Evolutionary conservation across 2,888 invertebrate genomes (phyloP).

Genomic region (Furcula furcula): DNA sequence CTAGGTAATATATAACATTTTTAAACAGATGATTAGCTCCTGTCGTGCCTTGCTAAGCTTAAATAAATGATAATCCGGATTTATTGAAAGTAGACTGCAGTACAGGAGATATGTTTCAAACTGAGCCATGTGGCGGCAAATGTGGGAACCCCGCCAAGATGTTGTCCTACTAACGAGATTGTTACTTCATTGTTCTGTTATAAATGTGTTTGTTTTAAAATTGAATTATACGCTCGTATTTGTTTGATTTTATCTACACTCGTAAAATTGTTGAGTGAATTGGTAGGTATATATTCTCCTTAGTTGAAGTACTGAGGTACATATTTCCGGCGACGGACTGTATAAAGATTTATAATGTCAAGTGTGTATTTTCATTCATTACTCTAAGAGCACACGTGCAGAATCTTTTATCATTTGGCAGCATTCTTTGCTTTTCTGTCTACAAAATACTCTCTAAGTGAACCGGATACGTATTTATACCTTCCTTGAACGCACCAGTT

Average conservation of each 20-base stretch:
- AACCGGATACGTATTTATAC: conserved; percentile 65
- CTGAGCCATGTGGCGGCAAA: conserved; percentile 75
- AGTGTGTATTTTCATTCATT: conserved; percentile 21
- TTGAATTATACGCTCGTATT: conserved; percentile 13
- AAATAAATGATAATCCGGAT: conserved; percentile 75
- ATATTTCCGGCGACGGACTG: conserved; percentile 13
- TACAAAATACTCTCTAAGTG: conserved; percentile 47
- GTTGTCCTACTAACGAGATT: conserved; percentile 72
- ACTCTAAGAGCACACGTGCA: conserved; percentile 40
- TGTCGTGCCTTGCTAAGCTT: conserved; percentile 45
- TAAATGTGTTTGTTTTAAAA: conserved; percentile 43
- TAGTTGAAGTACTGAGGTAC: conserved; percentile 7
- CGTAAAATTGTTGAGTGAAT: background rate
- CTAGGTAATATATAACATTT: conserved; percentile 45
- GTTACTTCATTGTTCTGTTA: conserved; percentile 72
- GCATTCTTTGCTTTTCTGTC: conserved; percentile 36
- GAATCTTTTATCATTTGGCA: conserved; percentile 29
- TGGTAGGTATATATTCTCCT: conserved; percentile 1
- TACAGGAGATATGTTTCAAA: conserved; percentile 63
- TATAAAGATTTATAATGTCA: conserved; percentile 9
- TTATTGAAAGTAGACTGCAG: conserved; percentile 71
- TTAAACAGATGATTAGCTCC: conserved; percentile 26
- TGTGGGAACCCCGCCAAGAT: conserved; percentile 80
- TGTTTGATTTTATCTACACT: background rate
- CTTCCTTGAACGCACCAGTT: conserved; percentile 48